Conservation (phyloP, 2,113 vertebrate species). For the Mugil cephalus region DNA sequence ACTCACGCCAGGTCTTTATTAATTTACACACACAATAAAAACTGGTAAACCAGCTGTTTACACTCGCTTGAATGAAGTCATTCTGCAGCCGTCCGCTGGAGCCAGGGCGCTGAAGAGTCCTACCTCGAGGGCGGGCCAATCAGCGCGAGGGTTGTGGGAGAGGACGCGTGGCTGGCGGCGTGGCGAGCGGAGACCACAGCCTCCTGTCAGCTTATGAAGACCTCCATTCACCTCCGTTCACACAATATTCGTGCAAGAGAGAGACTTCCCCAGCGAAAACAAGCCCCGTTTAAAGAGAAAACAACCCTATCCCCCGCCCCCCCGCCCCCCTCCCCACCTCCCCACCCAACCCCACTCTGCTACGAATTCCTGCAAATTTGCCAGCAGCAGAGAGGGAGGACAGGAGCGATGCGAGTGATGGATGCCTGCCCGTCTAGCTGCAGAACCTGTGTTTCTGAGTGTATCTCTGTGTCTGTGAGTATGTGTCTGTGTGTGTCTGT, state of each 20-base stretch:
- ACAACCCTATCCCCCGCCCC: conserved; percentile 79
- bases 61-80: conserved; percentile 6
- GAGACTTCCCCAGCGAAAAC: conserved; percentile 75
- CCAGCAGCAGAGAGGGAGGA: conserved; percentile 41
- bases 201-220: conserved; percentile 76
- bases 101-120: conserved; percentile 1
- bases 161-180: conserved; percentile 74
- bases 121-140: conserved; percentile 42
- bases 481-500: conserved; percentile 52
- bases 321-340: conserved; percentile 26
- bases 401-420: conserved; percentile 58
- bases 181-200: conserved; percentile 65
- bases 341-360: no score
- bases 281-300: conserved; percentile 80
- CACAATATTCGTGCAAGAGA: conserved; percentile 72
- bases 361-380: conserved; percentile 78
- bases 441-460: conserved; percentile 26
- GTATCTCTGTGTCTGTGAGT: conserved; percentile 18
- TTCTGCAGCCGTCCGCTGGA: conserved; percentile 23
- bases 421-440: conserved; percentile 66
- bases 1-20: neutral
- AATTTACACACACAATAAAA: neutral
- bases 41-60: conserved; percentile 16
- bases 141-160: conserved; percentile 42
- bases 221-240: conserved; percentile 76